Evolutionary conservation across 2,113 vertebrate species (phyloP).

Genomic region (Pachycephala philippinensis): DNA sequence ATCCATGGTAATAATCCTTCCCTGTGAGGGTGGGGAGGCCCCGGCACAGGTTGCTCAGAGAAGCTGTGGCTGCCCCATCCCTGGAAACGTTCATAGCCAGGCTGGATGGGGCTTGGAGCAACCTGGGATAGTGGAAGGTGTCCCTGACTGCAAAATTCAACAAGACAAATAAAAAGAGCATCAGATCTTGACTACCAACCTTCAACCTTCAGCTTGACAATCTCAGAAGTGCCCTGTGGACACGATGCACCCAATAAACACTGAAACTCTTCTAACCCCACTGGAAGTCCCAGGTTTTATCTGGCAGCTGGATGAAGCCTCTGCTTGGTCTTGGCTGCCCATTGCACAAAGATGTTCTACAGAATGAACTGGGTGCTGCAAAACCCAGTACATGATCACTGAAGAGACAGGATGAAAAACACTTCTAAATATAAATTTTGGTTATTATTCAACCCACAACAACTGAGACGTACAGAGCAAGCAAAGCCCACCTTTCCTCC

Average conservation of each 20-base stretch:
- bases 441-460: not conserved
- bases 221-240: not conserved
- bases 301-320: not conserved
- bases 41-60: not conserved
- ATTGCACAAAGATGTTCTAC: not conserved
- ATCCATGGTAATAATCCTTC: not conserved
- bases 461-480: accelerated
- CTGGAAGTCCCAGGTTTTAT: not conserved
- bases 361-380: not conserved
- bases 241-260: not conserved
- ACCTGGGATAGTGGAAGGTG: not conserved
- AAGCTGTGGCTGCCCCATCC: not conserved
- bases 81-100: not conserved
- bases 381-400: not conserved
- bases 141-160: not conserved
- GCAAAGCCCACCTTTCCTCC: not conserved
- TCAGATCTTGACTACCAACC: accelerated
- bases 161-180: accelerated
- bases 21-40: not conserved
- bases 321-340: not conserved
- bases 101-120: not conserved
- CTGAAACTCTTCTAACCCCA: not conserved
- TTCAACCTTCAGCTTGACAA: not conserved
- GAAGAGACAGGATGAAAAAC: not conserved
- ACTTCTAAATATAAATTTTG: not conserved